Base-by-base conservation (phyloP, 1,140 invertebrate genomes). In the Tyrophagus putrescentiae region DNA sequence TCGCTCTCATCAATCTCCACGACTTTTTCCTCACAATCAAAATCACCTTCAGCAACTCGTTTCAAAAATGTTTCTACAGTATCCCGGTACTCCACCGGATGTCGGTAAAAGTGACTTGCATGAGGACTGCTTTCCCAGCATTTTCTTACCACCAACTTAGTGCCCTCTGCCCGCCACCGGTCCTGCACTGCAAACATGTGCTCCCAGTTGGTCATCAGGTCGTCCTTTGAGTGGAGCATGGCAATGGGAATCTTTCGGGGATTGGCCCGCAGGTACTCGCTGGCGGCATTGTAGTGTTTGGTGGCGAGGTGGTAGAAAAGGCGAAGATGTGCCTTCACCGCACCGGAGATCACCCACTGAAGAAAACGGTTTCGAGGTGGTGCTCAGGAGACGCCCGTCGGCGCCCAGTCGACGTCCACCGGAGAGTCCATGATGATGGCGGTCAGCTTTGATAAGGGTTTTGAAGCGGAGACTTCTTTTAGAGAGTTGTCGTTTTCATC, bases 91-190 rank as follows among this genome's bases (percentile, higher is more conserved):
- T 91, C 86, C 60, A 85, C 79, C n/a, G 79, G 80, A 72, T 93
- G 80, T 60, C 79, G 79, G 1, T 75, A 77, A 65, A 79, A 84
- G 70, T 91, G 87, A 56, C 81, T 80, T 18, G 91, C 87, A 71
- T 93, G 89, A 2, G 82, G 80, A 1, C 87, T 88, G 57, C 82
- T 77, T 32, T 85, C 80, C 78, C 84, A 92, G 70, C 82, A 82
- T 67, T 88, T 87, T 68, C 80, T 78, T 9, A 80, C 80, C 3
- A 84, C 82, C n/a, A n/a, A n/a, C 78, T 86, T 75, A 18, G 72
- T 62, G 9, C 69, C 70, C 6, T 61, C 53, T 3, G 33, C 18
- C 7, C 61, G 56, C 84, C 84, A 86, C 36, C 71, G 75, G 42
- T 82, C 77, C 57, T 75, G 77, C 1, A 84, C 80, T 57, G 71